Percentiles rank a stretch among this genome's conserved stretches.
Conservation (phyloP, 2,113 vertebrate genomes). For the Benitochromis conjunctus region DNA sequence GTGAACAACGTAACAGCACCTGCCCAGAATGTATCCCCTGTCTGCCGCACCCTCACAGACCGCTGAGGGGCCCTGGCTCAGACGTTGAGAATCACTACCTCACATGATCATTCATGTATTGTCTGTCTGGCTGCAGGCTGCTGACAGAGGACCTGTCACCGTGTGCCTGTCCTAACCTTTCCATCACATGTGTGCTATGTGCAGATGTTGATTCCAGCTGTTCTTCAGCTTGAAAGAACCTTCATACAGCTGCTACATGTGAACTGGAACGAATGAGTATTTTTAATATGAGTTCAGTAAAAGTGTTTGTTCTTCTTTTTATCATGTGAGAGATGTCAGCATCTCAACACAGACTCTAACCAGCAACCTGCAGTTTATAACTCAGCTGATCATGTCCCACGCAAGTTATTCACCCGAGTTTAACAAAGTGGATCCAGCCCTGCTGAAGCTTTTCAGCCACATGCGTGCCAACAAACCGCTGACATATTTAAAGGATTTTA, state of each 20-base stretch:
- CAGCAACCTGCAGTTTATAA: neutral
- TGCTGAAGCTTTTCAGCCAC: neutral
- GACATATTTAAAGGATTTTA: neutral
- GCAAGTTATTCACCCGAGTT: fast-evolving
- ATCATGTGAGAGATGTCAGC: neutral
- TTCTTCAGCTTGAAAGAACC: neutral
- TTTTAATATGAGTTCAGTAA: neutral
- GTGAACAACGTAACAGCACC: neutral
- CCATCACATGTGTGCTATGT: neutral
- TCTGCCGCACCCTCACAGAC: no score
- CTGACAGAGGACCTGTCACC: no score
- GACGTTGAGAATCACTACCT: no score
- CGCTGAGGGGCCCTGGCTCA: no score
- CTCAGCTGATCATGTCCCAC: neutral
- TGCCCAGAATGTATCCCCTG: no score
- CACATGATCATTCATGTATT: no score
- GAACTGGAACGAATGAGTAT: neutral
- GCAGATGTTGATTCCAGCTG: neutral
- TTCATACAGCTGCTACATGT: neutral
- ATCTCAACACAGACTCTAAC: neutral
- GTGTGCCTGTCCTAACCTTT: no score
- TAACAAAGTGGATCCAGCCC: neutral
- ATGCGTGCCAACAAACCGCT: fast-evolving
- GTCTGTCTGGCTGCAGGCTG: no score
- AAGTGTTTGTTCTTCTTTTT: fast-evolving